phyloP scores from a whole-genome alignment of 2,797 vertebrate species.

The Malacoraja senta region DNA sequence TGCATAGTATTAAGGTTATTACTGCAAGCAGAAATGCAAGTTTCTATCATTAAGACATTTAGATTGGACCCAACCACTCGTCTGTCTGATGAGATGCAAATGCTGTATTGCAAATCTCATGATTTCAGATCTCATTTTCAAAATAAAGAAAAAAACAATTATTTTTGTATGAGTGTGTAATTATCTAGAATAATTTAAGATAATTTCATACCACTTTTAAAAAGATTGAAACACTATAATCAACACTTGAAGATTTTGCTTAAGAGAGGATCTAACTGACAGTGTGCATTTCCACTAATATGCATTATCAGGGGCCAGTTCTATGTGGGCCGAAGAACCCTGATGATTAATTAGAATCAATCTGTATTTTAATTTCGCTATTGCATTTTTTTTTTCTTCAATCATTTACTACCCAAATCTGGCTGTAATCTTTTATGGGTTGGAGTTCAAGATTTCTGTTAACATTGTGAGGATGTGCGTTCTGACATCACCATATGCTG shows the following conservation, averaged over 20 bases:
- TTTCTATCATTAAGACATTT: slow-evolving; percentile 8
- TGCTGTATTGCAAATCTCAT: background rate
- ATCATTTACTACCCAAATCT: background rate
- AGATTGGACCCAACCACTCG: background rate
- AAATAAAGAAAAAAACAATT: background rate
- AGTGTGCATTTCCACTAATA: background rate
- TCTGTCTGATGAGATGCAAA: background rate
- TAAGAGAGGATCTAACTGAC: background rate
- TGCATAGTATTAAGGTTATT: background rate
- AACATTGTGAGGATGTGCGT: background rate
- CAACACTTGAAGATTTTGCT: background rate
- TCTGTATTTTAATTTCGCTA: background rate
- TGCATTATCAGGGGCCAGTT: background rate
- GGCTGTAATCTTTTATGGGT: too few relatives aligned
- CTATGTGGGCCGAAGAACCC: background rate
- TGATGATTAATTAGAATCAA: background rate
- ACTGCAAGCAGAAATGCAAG: slow-evolving; percentile 14
- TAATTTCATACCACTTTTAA: background rate
- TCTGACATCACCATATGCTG: background rate
- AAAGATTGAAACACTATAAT: background rate
- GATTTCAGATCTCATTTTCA: background rate
- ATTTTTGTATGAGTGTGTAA: background rate
- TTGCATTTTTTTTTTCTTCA: background rate
- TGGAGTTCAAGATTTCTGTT: background rate
- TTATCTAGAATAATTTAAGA: background rate